Evolutionary conservation across 1,140 invertebrate species (phyloP).

Genomic region (Cardiocondyla obscurior): DNA sequence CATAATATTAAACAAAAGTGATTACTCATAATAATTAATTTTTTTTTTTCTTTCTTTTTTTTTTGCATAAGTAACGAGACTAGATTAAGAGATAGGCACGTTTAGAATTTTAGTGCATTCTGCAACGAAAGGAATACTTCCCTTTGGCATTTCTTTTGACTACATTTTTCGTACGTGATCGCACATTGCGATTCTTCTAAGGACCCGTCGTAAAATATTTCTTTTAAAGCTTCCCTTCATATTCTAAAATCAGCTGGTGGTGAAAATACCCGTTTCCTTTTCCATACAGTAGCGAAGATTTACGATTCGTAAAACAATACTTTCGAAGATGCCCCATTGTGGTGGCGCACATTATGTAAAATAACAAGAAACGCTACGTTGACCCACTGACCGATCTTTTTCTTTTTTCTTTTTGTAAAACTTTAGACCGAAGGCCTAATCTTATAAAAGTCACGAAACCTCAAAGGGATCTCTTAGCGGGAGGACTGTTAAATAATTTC

Average conservation of each 20-base stretch:
- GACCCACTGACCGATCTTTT: conserved; percentile 31
- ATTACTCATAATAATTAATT: neutral
- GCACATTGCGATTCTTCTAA: neutral
- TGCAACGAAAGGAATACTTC: neutral
- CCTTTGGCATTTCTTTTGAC: neutral
- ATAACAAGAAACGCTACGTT: neutral
- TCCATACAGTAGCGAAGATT: conserved; percentile 50
- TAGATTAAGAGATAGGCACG: neutral
- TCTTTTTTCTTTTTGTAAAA: neutral
- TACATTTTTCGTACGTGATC: neutral
- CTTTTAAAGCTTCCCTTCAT: neutral
- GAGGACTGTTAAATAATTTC: conserved; percentile 8
- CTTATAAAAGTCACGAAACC: neutral
- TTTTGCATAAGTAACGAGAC: too few species aligned
- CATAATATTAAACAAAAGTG: neutral
- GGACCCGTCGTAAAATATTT: neutral
- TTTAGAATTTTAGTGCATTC: neutral
- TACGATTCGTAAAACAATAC: conserved; percentile 43
- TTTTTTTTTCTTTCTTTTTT: neutral
- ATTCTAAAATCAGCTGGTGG: conserved; percentile 14
- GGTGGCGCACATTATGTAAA: neutral
- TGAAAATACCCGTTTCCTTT: neutral
- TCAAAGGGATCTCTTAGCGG: neutral
- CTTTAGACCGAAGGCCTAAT: neutral
- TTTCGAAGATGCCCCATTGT: neutral